Evolutionary conservation across 2,113 vertebrate species (phyloP), one percentile per base, ranked within the genome.

Genomic region (Aix galericulata): DNA sequence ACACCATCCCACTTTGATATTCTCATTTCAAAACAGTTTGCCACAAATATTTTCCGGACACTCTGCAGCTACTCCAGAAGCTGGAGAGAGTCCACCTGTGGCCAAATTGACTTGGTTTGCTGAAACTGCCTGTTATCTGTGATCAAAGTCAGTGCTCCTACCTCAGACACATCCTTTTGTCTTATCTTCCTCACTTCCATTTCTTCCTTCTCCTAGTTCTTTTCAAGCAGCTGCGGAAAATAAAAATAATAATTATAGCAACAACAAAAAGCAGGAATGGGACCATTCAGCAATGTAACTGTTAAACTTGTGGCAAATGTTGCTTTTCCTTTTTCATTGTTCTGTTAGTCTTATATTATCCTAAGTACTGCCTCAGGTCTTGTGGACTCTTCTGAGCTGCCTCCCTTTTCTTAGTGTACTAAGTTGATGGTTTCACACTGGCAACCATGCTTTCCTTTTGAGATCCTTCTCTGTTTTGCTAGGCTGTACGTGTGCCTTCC

Each of bases 271-370:
- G 25, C 40, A 79, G 74, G 11, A 62, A n/a, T 55, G 75, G 68
- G 69, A 44, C 60, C n/a, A 84, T 79, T 88, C 90, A 86, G 73
- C 16, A 56, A 18, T 68, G 10, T 86, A 83, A 90, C 62, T 72
- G 82, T 66, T 94, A 58, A 93, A 91, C 58, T 86, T 91, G 77
- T 72, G 79, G 58, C 34, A 88, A 95, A 73, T 26, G 11, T 48
- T 73, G 40, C 8, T 75, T 93, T 89, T 82, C n/a, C 40, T 93
- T 88, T 88, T 93, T 73, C 81, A 82, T 94, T 92, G 73, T 89
- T 75, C 83, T 91, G 81, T 82, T 62, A 93, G 86, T 69, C 59
- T 93, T 86, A 71, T 34, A 82, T n/a, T 73, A 84, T 82, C 69
- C 67, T 88, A 84, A 93, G 50, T 58, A 91, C 23, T 86, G 69